Conservation (phyloP, 2,888 invertebrate genomes). For the Lypha dubia region DNA sequence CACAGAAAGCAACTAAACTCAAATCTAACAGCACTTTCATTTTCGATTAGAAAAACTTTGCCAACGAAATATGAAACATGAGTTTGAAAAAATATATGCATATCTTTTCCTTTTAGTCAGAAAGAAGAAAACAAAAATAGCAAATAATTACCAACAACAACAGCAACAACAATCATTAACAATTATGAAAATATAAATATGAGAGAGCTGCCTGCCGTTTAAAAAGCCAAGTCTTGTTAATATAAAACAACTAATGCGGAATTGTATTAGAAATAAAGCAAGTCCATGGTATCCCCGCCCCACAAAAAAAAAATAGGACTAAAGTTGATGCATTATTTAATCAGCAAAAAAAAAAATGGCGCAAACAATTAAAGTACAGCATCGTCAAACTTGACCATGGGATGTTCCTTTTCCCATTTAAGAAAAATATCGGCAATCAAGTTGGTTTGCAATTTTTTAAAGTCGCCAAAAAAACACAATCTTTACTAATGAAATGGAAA, state of each 20-base stretch:
- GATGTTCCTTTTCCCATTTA: too few species aligned
- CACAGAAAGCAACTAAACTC: conserved; percentile 66
- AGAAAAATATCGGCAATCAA: too few species aligned
- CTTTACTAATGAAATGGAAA: too few species aligned
- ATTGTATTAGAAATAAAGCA: conserved; percentile 11
- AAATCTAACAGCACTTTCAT: conserved; percentile 71
- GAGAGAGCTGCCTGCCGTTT: conserved; percentile 18
- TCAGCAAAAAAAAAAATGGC: neutral
- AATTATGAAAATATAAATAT: conserved; percentile 57
- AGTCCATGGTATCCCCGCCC: neutral
- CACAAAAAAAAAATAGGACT: conserved; percentile 1
- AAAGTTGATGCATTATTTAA: neutral
- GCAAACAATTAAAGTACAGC: too few species aligned
- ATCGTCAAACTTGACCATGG: neutral
- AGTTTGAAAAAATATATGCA: neutral
- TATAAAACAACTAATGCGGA: conserved; percentile 11
- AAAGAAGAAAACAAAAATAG: conserved; percentile 34
- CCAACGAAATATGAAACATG: conserved; percentile 15
- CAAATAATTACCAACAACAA: conserved; percentile 50
- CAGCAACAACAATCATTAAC: conserved; percentile 44
- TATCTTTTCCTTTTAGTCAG: conserved; percentile 47
- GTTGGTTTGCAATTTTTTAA: too few species aligned
- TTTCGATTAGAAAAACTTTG: conserved; percentile 71
- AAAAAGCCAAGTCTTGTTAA: neutral
- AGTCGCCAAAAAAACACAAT: too few species aligned